Conservation (phyloP, 2,888 invertebrate species). For the Caenorhabditis uteleia region DNA sequence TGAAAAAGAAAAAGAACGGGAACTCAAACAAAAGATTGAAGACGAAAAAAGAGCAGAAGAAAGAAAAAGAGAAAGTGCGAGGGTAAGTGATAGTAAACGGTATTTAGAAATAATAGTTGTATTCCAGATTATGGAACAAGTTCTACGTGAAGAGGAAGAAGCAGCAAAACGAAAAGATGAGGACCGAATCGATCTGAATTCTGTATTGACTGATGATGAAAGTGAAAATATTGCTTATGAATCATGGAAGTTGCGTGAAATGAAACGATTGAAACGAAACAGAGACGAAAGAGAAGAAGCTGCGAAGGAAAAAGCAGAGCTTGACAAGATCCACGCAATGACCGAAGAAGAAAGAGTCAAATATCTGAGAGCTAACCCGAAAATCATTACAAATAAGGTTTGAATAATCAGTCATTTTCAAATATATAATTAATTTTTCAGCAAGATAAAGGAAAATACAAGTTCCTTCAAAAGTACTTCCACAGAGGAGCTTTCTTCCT, state of each 20-base stretch:
- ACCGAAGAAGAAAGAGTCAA: slow-evolving; percentile 93
- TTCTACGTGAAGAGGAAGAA: slow-evolving; percentile 78
- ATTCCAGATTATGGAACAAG: slow-evolving; percentile 74
- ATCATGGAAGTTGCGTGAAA: slow-evolving; percentile 94
- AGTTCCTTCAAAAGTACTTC: slow-evolving; percentile 98
- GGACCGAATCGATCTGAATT: slow-evolving; percentile 62
- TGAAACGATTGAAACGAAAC: slow-evolving; percentile 93
- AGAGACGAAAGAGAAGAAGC: slow-evolving; percentile 51
- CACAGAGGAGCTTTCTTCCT: slow-evolving; percentile 98
- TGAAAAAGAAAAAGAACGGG: slow-evolving; percentile 84
- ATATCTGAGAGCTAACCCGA: slow-evolving; percentile 88
- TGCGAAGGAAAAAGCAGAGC: slow-evolving; percentile 69
- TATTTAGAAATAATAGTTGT: background rate
- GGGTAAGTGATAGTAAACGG: slow-evolving; percentile 9
- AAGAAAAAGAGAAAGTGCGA: slow-evolving; percentile 83
- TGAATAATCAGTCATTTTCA: background rate
- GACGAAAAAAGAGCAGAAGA: slow-evolving; percentile 86
- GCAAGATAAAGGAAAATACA: slow-evolving; percentile 94
- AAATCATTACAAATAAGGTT: slow-evolving; percentile 85
- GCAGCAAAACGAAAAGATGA: slow-evolving; percentile 75
- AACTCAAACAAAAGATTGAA: slow-evolving; percentile 85
- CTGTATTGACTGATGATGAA: slow-evolving; percentile 69
- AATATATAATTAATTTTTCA: slow-evolving; percentile 21
- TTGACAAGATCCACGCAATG: slow-evolving; percentile 88
- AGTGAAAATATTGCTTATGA: slow-evolving; percentile 72